phyloP scores from a whole-genome alignment of 2,113 vertebrate genomes.

The Anhinga rufa region DNA sequence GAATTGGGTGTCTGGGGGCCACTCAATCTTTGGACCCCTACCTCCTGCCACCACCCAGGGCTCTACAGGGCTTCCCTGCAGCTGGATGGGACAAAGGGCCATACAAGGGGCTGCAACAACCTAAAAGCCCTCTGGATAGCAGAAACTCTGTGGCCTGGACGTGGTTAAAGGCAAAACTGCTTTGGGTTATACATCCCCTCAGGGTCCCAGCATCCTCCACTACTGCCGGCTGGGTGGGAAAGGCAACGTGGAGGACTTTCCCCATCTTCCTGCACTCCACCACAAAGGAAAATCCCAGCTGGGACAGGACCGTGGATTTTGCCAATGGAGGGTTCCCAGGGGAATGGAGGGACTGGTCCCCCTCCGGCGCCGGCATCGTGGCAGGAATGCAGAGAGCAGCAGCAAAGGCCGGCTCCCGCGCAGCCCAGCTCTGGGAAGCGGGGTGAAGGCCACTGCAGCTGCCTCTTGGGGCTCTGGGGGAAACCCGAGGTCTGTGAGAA shows the following conservation, averaged over 20 bases:
- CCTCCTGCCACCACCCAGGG: background rate
- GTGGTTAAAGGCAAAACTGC: background rate
- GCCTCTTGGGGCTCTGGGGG: background rate
- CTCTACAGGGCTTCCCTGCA: background rate
- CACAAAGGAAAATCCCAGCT: background rate
- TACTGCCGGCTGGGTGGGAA: background rate
- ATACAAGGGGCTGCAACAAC: background rate
- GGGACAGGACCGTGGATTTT: background rate
- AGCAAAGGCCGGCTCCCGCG: background rate
- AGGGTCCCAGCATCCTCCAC: background rate
- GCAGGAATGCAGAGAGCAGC: slow-evolving; percentile 33
- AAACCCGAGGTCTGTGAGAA: slow-evolving; percentile 32
- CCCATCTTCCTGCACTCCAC: background rate
- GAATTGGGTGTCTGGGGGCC: accelerated
- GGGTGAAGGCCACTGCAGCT: background rate
- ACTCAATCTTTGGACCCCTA: accelerated
- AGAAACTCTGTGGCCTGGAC: background rate
- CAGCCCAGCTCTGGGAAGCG: background rate
- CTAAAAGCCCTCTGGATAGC: background rate
- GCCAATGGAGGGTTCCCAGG: background rate
- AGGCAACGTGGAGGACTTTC: background rate
- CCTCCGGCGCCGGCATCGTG: accelerated
- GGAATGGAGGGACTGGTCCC: background rate
- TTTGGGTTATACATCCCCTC: background rate
- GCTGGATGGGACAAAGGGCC: background rate